Evolutionary conservation across 2,797 vertebrate species (phyloP), one percentile per base, ranked within the genome.

Genomic region (Channa striata): DNA sequence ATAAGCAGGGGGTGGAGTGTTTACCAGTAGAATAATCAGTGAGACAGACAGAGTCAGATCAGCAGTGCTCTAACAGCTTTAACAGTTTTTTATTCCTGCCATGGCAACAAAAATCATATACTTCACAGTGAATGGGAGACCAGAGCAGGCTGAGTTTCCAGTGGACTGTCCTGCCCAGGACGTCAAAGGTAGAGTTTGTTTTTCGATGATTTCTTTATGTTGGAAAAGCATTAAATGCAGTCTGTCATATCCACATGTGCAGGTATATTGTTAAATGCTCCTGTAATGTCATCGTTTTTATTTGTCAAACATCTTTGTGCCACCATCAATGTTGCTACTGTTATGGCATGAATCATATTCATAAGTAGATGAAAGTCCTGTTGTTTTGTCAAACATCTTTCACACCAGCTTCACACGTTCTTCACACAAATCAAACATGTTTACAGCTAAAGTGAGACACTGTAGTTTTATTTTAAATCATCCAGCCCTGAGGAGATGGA

Each of bases 71-170:
- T n/a, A n/a, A 49, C 67, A 58, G 48, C 51, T 68, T 57, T 68
- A 74, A 42, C n/a, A 23, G 40, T 17, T 66, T 52, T 48, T 17
- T 56, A 19, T 61, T 51, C 47, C 82, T 71, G 79, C 87, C 70
- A 94, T 94, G 92, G 89, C 77, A 67, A 88, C 89, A 56, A 94
- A 93, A 87, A 91, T 92, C 7, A 93, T 95, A 84, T 92, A 91
- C 82, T 95, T 95, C 81, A 93, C 91, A 0, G 90, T 94, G 48
- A 93, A 93, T 14, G 94, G 92, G 48, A 91, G 85, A 91, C 93
- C 93, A 3, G 94, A 95, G 69, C 87, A 87, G 75, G 94, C 94
- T 0, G 93, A 95, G 83, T 93, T 95, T 77, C 81, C 87, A 0
- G 19, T 74, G 13, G 90, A 93, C 23, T 94, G 92, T 19, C 92